Evolutionary conservation across 1,140 invertebrate species (phyloP), one percentile per base, ranked within the genome.

Genomic region (Psix sp.): DNA sequence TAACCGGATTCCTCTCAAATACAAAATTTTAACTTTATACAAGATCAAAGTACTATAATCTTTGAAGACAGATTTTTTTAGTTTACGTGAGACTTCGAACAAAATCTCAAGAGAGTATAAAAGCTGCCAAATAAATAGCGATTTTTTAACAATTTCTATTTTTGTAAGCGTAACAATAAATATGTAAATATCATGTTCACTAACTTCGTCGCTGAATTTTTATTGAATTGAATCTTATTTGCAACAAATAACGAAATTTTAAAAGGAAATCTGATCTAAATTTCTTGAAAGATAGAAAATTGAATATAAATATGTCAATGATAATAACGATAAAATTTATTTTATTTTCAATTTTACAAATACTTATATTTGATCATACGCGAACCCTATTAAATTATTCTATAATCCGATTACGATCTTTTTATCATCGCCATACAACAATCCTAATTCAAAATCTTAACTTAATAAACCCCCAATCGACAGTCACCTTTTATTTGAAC

Each of bases 1-100:
- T 54, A 60, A 46, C 48, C 54, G 13, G 42, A 54, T 54, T 60
- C 24, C 35, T 26, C 38, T 60, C 35, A 49, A 33, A 62, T 43
- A 62, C 20, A 21, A 71, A 63, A 42, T 57, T 57, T 71, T 42
- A 13, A 24, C 13, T 24, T 46, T 33, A 71, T 43, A 24, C 7
- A 20, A 71, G 67, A 71, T 70, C 66, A 70, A 70, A 70, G 66
- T 11, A 7, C 24, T 16, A 42, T 52, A 51, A 66, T 56, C 62
- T 26, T 21, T 15, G 17, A 33, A 36, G n/a, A n/a, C n/a, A 29
- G 45, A 59, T 56, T 48, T 40, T 56, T 68, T 66, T 57, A 29
- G n/a, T 33, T 45, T 36, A 52, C 14, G 17, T 24, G 24, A 54
- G 40, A 48, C 49, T 24, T 56, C 49, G n/a, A 31, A 24, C 24